Conservation (phyloP, 2,113 vertebrate species). For the Anthoscopus minutus region DNA sequence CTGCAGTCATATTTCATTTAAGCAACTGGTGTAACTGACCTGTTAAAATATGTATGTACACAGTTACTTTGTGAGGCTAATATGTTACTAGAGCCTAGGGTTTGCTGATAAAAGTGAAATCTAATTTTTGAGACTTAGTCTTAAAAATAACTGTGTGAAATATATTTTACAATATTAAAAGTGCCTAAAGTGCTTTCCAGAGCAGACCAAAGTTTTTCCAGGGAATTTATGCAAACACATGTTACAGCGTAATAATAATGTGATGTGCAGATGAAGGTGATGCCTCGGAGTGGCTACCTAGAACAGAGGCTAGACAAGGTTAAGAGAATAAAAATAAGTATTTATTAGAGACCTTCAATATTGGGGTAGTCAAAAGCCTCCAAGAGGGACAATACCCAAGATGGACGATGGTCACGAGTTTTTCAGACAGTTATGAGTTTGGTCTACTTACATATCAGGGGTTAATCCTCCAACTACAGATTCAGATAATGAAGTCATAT, state of each 20-base stretch:
- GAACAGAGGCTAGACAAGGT: neutral
- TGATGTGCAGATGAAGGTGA: neutral
- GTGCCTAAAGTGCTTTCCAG: neutral
- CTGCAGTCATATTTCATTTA: neutral
- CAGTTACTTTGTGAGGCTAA: neutral
- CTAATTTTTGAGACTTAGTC: neutral
- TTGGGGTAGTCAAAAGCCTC: too few relatives aligned
- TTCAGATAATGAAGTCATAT: neutral
- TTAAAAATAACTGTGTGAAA: neutral
- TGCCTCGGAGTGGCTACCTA: neutral
- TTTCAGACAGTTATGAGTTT: neutral
- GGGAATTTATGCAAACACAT: neutral
- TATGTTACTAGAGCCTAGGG: neutral
- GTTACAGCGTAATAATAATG: neutral
- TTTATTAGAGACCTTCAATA: neutral
- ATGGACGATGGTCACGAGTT: neutral
- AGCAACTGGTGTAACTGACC: neutral
- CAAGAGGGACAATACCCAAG: neutral
- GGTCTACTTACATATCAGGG: neutral
- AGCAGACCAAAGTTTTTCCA: neutral
- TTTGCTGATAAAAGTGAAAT: neutral
- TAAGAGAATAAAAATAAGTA: neutral
- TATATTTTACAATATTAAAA: neutral
- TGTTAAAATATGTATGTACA: neutral
- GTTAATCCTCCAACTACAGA: neutral